Conservation (phyloP, 2,113 vertebrate genomes). For the Lycaon pictus region DNA sequence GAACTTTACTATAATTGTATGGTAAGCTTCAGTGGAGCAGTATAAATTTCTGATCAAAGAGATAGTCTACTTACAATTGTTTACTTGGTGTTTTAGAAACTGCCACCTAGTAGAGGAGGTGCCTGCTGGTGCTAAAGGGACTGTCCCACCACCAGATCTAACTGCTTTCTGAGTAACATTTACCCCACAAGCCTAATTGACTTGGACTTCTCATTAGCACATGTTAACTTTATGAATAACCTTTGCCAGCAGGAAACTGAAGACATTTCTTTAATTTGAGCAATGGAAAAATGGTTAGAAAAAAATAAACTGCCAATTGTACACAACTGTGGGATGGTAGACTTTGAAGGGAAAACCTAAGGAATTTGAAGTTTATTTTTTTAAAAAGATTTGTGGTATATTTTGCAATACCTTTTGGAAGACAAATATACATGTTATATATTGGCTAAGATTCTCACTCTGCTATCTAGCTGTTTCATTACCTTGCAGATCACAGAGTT, state of each 20-base stretch:
- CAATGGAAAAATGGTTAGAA: neutral
- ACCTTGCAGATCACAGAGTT: neutral
- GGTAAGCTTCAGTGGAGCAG: neutral
- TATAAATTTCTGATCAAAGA: constrained; percentile 37
- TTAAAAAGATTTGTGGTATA: neutral
- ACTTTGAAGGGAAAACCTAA: neutral
- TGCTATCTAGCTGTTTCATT: neutral
- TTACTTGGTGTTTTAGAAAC: constrained; percentile 52
- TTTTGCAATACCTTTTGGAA: neutral
- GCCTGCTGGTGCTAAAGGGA: neutral
- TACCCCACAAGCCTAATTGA: neutral
- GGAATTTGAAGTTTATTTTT: neutral
- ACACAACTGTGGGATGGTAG: neutral
- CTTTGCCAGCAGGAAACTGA: neutral
- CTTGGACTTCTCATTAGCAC: neutral
- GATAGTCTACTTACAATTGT: constrained; percentile 18
- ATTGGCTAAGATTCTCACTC: neutral
- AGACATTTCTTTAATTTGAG: constrained; percentile 32
- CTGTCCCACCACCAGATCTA: constrained; percentile 7
- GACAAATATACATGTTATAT: neutral
- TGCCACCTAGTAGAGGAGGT: constrained; percentile 42
- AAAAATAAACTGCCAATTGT: neutral
- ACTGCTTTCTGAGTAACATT: neutral
- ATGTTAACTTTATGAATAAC: constrained; percentile 1
- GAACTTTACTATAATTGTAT: neutral